These are phyloP conservation scores for Rhegmatorhina hoffmannsi DNA, from an alignment of 2,113 vertebrate species.

Conservation along the genomic window DNA sequence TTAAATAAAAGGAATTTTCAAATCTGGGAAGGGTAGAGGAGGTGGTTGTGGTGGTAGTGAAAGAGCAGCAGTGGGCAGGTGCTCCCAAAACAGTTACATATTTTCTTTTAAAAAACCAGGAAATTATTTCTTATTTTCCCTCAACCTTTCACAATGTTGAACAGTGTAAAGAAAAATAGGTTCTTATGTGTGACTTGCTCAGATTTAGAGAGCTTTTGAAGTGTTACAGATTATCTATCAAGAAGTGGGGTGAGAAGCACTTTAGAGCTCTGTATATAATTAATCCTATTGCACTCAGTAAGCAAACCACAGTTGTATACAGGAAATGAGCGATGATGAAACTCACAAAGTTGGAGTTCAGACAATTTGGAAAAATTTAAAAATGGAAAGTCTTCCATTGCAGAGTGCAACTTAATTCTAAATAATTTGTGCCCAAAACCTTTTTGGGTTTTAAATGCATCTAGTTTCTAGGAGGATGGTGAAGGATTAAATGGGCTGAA, in stretches of 20 bases:
- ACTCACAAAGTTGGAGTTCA: neutral
- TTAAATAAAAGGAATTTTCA: neutral
- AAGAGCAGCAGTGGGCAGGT: neutral
- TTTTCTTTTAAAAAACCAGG: neutral
- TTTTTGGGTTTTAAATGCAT: neutral
- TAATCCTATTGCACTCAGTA: neutral
- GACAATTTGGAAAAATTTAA: neutral
- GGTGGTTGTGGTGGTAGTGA: neutral
- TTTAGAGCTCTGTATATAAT: neutral
- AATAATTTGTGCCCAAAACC: neutral
- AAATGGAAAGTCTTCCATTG: neutral
- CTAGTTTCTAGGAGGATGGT: neutral
- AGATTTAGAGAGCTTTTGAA: neutral
- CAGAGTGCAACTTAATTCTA: neutral
- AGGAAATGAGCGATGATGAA: neutral
- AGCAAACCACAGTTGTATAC: neutral
- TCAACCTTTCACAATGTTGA: neutral
- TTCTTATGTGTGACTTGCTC: neutral
- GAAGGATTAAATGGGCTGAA: neutral
- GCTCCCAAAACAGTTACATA: rapidly evolving
- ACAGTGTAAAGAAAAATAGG: neutral
- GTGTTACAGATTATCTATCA: neutral
- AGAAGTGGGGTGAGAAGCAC: neutral
- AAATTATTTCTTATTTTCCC: neutral
- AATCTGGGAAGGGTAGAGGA: neutral